phyloP scores from a whole-genome alignment of 2,113 vertebrate species.

The Oncorhynchus gorbuscha region DNA sequence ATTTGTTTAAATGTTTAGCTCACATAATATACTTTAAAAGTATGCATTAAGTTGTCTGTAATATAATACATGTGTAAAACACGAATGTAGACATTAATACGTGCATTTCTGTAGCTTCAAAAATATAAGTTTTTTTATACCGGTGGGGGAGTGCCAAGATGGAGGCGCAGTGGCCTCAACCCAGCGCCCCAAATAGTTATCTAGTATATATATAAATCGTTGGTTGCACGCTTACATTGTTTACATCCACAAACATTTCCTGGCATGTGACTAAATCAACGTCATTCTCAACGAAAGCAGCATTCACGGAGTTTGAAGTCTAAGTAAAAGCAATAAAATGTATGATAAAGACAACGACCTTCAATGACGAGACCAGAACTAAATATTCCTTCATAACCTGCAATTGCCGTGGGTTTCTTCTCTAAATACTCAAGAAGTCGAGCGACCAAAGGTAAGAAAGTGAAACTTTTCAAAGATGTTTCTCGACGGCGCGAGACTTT shows the following conservation, averaged over 20 bases:
- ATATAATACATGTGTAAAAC: too few species aligned
- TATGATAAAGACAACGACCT: conserved; percentile 15
- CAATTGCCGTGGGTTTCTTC: background rate
- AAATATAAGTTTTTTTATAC: too few species aligned
- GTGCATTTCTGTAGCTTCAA: too few species aligned
- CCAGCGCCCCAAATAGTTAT: too few species aligned
- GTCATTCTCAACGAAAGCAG: conserved; percentile 49
- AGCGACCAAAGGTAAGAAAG: background rate
- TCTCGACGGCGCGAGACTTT: too few species aligned
- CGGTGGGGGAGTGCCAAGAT: too few species aligned
- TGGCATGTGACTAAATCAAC: conserved; percentile 51
- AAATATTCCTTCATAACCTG: conserved; percentile 11
- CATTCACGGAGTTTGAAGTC: conserved; percentile 67
- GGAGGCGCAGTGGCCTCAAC: too few species aligned
- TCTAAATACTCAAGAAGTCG: background rate
- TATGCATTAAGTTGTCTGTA: too few species aligned
- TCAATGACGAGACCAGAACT: background rate
- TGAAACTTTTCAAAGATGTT: background rate
- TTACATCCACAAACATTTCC: conserved; percentile 48
- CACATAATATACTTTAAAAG: too few species aligned
- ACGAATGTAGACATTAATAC: too few species aligned
- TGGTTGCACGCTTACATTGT: conserved; percentile 30
- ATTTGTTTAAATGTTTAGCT: too few species aligned
- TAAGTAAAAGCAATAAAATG: conserved; percentile 50
- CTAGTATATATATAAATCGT: background rate